Conservation (phyloP, 2,888 invertebrate genomes). For the Amphipoea oculea region DNA sequence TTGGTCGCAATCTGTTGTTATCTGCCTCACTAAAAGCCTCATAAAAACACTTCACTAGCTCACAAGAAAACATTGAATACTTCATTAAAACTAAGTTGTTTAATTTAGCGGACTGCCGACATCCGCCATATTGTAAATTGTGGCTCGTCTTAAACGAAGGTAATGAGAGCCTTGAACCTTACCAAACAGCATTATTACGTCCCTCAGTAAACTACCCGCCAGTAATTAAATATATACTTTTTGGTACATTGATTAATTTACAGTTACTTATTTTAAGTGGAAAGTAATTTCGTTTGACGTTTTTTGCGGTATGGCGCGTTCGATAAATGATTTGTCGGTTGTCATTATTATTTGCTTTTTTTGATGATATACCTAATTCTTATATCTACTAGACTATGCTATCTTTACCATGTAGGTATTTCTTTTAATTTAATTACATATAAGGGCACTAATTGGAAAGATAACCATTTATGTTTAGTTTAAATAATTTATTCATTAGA, state of each 20-base stretch:
- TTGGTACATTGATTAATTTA: slow-evolving; percentile 62
- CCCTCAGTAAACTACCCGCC: slow-evolving; percentile 50
- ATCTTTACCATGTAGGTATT: neutral
- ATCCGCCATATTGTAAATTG: slow-evolving; percentile 70
- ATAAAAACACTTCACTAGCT: no score
- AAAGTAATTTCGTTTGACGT: slow-evolving; percentile 49
- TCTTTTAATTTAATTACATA: neutral
- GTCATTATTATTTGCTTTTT: slow-evolving; percentile 31
- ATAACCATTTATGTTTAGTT: neutral
- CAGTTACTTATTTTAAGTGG: slow-evolving; percentile 62
- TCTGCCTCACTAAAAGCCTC: neutral
- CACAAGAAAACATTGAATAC: neutral
- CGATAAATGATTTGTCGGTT: slow-evolving; percentile 40
- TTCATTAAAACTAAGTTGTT: slow-evolving; percentile 28
- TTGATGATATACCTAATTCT: neutral
- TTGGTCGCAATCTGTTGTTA: neutral
- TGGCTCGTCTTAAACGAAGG: slow-evolving; percentile 67
- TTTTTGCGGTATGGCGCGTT: slow-evolving; percentile 49
- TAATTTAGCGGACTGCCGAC: slow-evolving; percentile 69
- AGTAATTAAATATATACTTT: slow-evolving; percentile 66
- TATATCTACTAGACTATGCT: neutral
- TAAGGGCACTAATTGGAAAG: neutral
- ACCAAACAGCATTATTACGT: slow-evolving; percentile 69
- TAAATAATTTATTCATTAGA: neutral
- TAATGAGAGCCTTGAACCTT: slow-evolving; percentile 79